These are phyloP conservation scores for Hedychridium roseum DNA, from an alignment of 2,888 invertebrate species.

Conservation along the genomic window DNA sequence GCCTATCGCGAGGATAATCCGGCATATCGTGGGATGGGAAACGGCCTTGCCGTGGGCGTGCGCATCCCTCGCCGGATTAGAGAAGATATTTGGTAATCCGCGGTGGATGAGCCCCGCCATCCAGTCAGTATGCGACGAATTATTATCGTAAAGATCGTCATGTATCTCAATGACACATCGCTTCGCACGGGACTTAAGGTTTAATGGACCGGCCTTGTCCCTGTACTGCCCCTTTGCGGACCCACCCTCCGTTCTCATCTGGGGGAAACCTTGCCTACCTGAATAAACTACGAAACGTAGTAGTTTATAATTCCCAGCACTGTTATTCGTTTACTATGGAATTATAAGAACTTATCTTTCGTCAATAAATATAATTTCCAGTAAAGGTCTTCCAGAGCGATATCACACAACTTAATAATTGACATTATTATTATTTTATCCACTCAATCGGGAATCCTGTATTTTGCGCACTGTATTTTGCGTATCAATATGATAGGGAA, in stretches of 20 bases:
- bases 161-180: constrained; percentile 60
- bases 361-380: too few relatives aligned
- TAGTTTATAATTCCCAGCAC: too few relatives aligned
- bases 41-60: constrained; percentile 48
- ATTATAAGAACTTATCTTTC: too few relatives aligned
- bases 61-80: constrained; percentile 47
- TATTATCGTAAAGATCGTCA: constrained; percentile 53
- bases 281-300: too few relatives aligned
- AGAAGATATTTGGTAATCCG: constrained; percentile 61
- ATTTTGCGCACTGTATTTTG: too few relatives aligned
- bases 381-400: too few relatives aligned
- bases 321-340: too few relatives aligned
- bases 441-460: too few relatives aligned
- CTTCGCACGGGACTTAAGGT: constrained; percentile 63
- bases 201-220: constrained; percentile 54
- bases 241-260: background rate
- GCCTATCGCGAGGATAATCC: constrained; percentile 56
- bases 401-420: too few relatives aligned
- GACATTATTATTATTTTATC: too few relatives aligned
- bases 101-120: constrained; percentile 45
- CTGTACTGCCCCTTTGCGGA: constrained; percentile 1
- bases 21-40: constrained; percentile 38
- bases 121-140: constrained; percentile 53
- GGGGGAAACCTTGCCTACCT: background rate
- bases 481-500: too few relatives aligned